These are phyloP conservation scores for Delichon dasypus DNA, from an alignment of 2,797 vertebrate genomes.

Conservation along the genomic window DNA sequence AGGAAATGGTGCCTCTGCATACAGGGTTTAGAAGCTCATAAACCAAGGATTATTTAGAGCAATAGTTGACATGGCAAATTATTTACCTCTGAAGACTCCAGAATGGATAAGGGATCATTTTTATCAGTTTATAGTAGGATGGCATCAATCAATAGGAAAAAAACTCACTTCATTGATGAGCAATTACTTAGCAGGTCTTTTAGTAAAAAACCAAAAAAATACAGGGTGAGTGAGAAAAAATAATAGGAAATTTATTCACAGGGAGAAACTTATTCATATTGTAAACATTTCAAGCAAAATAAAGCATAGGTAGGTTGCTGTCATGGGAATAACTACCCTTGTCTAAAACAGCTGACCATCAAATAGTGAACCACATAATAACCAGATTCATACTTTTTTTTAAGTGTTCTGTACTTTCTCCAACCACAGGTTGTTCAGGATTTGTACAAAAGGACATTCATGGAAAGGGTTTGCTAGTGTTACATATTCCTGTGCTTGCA, in stretches of 20 bases:
- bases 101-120: neutral
- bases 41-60: neutral
- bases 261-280: neutral
- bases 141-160: neutral
- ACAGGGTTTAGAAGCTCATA: neutral
- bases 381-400: neutral
- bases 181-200: neutral
- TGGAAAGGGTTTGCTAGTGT: neutral
- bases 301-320: neutral
- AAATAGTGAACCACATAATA: neutral
- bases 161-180: neutral
- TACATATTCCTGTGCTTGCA: neutral
- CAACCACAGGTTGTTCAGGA: neutral
- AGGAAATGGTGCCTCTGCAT: neutral
- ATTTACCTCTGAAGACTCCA: neutral
- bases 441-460: neutral
- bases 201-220: neutral
- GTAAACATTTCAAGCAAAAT: neutral
- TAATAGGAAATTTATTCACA: neutral
- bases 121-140: neutral
- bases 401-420: neutral
- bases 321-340: neutral
- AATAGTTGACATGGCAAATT: neutral
- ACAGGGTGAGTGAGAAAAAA: neutral
- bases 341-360: rapidly evolving